Base-by-base conservation (phyloP, 2,113 vertebrate species). In the Otus sunia region DNA sequence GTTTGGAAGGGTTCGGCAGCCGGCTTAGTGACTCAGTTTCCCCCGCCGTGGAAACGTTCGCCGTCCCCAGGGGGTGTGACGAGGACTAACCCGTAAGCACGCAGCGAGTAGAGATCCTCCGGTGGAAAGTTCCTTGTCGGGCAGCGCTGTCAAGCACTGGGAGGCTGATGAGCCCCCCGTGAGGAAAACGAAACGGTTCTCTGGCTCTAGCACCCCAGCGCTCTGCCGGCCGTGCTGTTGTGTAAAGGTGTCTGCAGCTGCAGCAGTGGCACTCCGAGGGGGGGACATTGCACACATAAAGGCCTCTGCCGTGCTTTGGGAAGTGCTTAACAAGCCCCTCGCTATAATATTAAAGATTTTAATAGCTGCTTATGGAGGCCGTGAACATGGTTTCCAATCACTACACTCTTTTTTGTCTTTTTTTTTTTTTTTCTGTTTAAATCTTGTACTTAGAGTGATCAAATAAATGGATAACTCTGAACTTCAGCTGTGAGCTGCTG, bases 11-110 rank as follows among this genome's bases (percentile, higher is more conserved):
- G 23, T 20, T 7, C 32, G 71, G 64, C 8, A 3, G 25, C 22
- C 34, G 10, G 21, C 13, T 34, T 4, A 1, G 55, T 86, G 94
- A 72, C 88, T 96, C 75, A 14, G 76, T 89, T 93, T 96, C 72
- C 88, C 76, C 69, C 5, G 23, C 59, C 10, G 39, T 39, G 78
- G 11, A 56, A 84, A 25, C 2, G 5, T 34, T 62, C 29, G 5
- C 29, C 2, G 3, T 15, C 66, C 45, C 26, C 30, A 5, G 30
- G 2, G 37, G 15, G 15, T 11, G 43, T 59, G 41, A 7, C 0
- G 16, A 34, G 47, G 53, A 59, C 43, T 66, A 60, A 74, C 39
- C 50, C 4, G 1, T 36, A n/a, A 26, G 47, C 59, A 12, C 1
- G 11, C 58, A 10, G 55, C 3, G 5, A 26, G 15, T 12, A 8